Base-by-base conservation (phyloP, 2,113 vertebrate genomes). In the Hylia prasina region DNA sequence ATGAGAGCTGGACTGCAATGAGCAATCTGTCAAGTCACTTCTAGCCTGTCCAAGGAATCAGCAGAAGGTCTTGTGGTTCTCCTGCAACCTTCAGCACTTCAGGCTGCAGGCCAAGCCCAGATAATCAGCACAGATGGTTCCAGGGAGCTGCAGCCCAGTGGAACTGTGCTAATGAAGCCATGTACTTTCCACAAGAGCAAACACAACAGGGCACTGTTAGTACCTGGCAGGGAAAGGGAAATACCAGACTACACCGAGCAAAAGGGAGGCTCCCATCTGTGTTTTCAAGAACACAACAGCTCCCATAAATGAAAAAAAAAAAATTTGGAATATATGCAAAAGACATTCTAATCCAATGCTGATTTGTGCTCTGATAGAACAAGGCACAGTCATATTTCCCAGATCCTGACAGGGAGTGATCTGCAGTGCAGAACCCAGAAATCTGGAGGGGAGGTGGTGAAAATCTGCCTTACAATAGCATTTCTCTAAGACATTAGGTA, bases 101-200 rank as follows among this genome's bases (percentile, higher is more conserved):
- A 92, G 94, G 94, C 94, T 97, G 21, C 71, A 86, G 93, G 95
- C 95, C 96, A 96, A 93, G 93, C 73, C 54, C 68, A 69, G 39
- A 76, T 90, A 91, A 95, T 90, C 82, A 86, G 93, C 93, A 94
- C 96, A 97, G 95, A 96, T 96, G 96, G 96, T 79, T 80, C 20
- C 84, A 86, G 75, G 90, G 85, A 96, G 63, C 64, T 91, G 93
- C 95, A 96, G 92, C 90, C 94, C 96, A 78, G 8, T 88, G 85
- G 35, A 94, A 90, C 94, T 86, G 92, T 61, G 88, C 90, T 97
- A 97, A 96, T 96, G 95, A 96, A 96, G 94, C 94, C 92, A 58
- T 95, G 94, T 95, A 88, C 96, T 96, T 96, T 96, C 94, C 95
- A 96, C 87, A 90, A 86, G 92, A 95, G 95, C 91, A 95, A 93